Evolutionary conservation across 2,797 vertebrate species (phyloP), one percentile per base, ranked within the genome.

Genomic region (Leucoraja ocellata): DNA sequence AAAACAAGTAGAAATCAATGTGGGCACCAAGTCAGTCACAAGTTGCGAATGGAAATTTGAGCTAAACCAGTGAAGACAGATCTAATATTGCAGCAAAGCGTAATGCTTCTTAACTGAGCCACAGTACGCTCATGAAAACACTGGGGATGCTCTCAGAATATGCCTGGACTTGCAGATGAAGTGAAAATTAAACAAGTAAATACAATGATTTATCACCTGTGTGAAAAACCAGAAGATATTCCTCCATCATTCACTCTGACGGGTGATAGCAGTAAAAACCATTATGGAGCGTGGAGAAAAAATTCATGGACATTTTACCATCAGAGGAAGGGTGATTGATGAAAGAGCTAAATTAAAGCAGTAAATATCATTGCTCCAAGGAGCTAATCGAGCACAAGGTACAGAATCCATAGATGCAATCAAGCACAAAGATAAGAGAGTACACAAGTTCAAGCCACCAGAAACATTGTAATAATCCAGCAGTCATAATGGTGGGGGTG

Each of bases 321-420:
- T 68, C 25, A 68, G 32, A 65, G 84, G 1, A 65, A 88, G 63
- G 65, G 14, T 88, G 84, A 88, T 88, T 68, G 84, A 88, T 88
- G 84, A 88, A 68, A 32, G 28, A 36, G n/a, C 61, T 88, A 88
- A 88, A 65, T 88, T 88, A 88, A 88, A 88, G 63, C 63, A 88
- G 32, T 63, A 88, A 88, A 68, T 88, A 36, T 36, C n/a, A 68
- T 36, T 88, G 61, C 84, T 36, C 84, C 65, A 68, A 68, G 28
- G n/a, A 88, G 61, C n/a, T 68, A 32, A 68, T 88, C 61, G 36
- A 10, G 16, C 63, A 10, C 18, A 65, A 88, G 61, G 36, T 88
- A 88, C 63, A 88, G n/a, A 88, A 68, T 88, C n/a, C 84, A 68
- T 65, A 25, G 36, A 88, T 21, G 84, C 61, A 88, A 88, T 36